Percentiles rank a stretch among this genome's conserved stretches.
These are phyloP conservation scores for Calidris pygmaea DNA, from an alignment of 2,113 vertebrate genomes.

Conservation along the genomic window DNA sequence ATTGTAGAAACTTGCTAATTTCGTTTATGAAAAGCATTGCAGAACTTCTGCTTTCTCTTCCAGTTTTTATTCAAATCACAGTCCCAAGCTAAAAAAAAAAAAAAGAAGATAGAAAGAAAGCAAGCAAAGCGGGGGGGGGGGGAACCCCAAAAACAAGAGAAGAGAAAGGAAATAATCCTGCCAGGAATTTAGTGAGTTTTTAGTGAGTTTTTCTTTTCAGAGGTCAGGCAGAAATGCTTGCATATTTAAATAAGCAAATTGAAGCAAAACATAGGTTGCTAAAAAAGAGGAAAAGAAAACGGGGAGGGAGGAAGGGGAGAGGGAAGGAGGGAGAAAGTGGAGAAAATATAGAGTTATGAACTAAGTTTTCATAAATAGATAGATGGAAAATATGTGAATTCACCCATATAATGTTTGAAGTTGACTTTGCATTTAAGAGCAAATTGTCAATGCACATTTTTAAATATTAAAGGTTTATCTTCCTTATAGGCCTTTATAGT, in stretches of 20 bases:
- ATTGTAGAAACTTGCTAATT: slow-evolving; percentile 77
- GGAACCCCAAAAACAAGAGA: neutral
- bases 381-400: neutral
- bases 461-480: neutral
- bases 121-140: rapidly evolving
- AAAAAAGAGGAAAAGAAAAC: too few relatives aligned
- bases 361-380: neutral
- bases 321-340: neutral
- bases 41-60: slow-evolving; percentile 55
- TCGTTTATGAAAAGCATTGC: slow-evolving; percentile 66
- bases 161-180: slow-evolving; percentile 15
- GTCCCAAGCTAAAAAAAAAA: neutral
- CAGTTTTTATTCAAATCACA: slow-evolving; percentile 70
- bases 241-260: slow-evolving; percentile 60
- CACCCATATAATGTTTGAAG: neutral
- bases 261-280: neutral
- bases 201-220: slow-evolving; percentile 58
- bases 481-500: neutral
- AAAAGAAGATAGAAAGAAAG: neutral
- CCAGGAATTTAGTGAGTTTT: slow-evolving; percentile 57
- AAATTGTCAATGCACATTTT: neutral
- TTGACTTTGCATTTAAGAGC: neutral
- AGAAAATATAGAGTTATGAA: neutral
- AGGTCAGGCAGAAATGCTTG: slow-evolving; percentile 39
- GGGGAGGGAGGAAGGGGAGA: rapidly evolving